Evolutionary conservation across 2,888 invertebrate genomes (phyloP), one percentile per base, ranked within the genome.

Genomic region (Schizaphis graminum): DNA sequence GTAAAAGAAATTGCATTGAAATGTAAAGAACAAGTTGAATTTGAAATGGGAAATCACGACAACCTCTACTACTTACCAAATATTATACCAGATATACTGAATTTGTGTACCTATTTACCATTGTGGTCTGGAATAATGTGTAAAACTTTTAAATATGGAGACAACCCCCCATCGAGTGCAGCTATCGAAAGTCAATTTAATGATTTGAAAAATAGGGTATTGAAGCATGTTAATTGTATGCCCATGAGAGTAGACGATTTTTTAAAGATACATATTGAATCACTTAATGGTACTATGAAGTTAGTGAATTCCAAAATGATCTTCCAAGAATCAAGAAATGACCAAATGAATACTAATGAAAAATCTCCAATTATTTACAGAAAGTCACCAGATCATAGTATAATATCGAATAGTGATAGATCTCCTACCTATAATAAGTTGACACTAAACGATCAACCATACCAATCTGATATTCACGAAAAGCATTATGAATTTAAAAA

Each of bases 151-250:
- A 57, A 90, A 11, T 90, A 90, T 57, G 41, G 61, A 56, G 47
- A 41, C 26, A 47, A 90, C 26, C 28, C 57, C 8, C 41, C 90
- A 61, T 53, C 44, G 7, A 57, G 61, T 57, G 90, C 44, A 11
- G 53, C 61, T 26, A 67, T 90, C 0, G 90, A 90, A 57, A 90
- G 90, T 90, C 61, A 61, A 90, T 90, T 90, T 28, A 61, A 61
- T 61, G 90, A 90, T 26, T 28, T 90, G n/a, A 57, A 90, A 90
- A n/a, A 56, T 44, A 56, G 41, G 13, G 57, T 90, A 35, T 61
- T 90, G 4, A 61, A 90, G 24, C 61, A 90, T 57, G 90, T 90
- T 0, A 44, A 35, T 57, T 47, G 16, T 57, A 57, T 41, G 89
- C 41, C 26, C 56, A 56, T n/a, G n/a, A n/a, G n/a, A n/a, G n/a